Conservation (phyloP, 2,113 vertebrate genomes). For the Phocoena sinus region DNA sequence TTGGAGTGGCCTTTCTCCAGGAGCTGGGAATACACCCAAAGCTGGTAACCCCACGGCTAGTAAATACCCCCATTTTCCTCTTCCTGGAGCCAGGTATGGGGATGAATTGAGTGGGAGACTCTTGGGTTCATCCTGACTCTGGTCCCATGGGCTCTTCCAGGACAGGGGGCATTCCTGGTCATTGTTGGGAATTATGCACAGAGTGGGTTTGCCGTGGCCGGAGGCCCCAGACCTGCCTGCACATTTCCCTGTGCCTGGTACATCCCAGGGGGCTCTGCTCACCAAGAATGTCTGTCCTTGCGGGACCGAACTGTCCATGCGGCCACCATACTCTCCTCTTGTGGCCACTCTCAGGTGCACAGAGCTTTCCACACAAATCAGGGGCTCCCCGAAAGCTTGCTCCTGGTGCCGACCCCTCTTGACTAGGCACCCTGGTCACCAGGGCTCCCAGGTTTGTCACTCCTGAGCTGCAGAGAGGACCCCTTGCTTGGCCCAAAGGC, state of each 20-base stretch:
- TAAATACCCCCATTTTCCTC: not conserved
- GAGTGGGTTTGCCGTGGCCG: not conserved
- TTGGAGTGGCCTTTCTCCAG: not conserved
- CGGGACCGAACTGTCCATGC: not conserved
- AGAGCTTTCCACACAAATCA: not conserved
- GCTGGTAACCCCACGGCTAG: not conserved
- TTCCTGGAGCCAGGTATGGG: not conserved
- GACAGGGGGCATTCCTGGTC: not conserved
- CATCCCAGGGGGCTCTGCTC: not conserved
- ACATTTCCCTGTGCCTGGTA: not conserved
- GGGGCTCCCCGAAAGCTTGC: not conserved
- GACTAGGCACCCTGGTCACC: not conserved
- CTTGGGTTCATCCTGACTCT: not conserved
- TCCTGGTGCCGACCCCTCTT: not conserved
- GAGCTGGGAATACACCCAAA: not conserved
- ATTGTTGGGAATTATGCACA: not conserved
- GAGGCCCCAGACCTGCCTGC: not conserved
- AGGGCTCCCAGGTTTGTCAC: not conserved
- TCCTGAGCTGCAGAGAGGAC: not conserved
- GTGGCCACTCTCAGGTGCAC: not conserved
- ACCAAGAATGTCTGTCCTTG: not conserved
- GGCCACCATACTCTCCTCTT: not conserved
- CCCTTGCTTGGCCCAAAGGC: not conserved
- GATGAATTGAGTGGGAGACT: not conserved
- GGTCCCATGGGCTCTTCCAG: not conserved